Evolutionary conservation across 92 coral and sea anemone genomes (phyloP).

Genomic region (Galaxea fascicularis): DNA sequence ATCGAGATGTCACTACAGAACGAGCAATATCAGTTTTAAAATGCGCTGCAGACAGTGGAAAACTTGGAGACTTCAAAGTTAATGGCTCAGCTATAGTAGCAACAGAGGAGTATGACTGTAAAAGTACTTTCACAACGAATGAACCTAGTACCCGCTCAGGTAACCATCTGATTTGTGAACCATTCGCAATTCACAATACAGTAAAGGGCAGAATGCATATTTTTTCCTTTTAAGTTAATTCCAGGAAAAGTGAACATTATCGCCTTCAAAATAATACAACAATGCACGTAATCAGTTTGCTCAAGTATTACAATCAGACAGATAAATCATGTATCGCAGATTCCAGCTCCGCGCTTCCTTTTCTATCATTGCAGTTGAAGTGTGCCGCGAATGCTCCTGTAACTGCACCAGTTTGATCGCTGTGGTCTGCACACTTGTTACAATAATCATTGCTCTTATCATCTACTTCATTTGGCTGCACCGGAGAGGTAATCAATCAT

Average conservation of each 20-base stretch:
- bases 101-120: background rate
- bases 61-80: background rate
- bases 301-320: background rate
- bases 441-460: background rate
- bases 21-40: background rate
- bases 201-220: too few species aligned
- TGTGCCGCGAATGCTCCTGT: background rate
- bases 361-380: background rate
- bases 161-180: too few species aligned
- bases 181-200: too few species aligned
- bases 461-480: too few species aligned
- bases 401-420: background rate
- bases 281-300: too few species aligned
- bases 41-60: background rate
- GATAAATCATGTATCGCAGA: background rate
- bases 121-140: background rate
- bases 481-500: too few species aligned
- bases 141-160: too few species aligned
- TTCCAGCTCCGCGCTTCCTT: background rate
- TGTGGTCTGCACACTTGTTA: background rate
- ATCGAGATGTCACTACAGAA: background rate
- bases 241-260: too few species aligned
- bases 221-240: too few species aligned
- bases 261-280: background rate
- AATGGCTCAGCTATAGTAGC: background rate